Evolutionary conservation across 2,797 vertebrate species (phyloP), one percentile per base, ranked within the genome.

Genomic region (Periophthalmus magnuspinnatus): DNA sequence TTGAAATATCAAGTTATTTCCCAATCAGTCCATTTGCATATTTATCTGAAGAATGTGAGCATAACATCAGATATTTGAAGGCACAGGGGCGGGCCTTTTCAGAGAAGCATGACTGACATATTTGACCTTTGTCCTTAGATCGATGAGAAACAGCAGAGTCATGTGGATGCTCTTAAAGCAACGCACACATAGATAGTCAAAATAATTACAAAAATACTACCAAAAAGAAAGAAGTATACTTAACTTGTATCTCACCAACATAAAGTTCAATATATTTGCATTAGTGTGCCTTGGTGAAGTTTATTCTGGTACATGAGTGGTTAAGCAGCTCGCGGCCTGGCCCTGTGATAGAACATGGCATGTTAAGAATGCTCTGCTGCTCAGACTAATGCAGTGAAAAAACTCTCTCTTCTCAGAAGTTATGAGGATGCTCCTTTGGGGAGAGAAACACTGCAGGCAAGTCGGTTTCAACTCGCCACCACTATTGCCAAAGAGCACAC

Each of bases 311-410:
- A 54, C 71, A 28, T n/a, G 47, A 61, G 72, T 58, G 71, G 79
- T 85, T 81, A 76, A 84, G 74, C 45, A 50, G 55, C 54, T 61
- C 0, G 48, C 58, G 71, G 72, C 77, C 70, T 52, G 76, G 64
- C 76, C 69, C 86, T 45, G 41, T 85, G 79, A 89, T 85, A 78
- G 81, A 76, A 72, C 81, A 64, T 61, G 82, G 89, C 82, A 91
- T 91, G 85, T 81, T 66, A 90, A 81, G 86, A 91, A 91, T 91
- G 90, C 88, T 77, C 59, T 41, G 56, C 61, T 36, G 60, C 89
- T 91, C 89, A 87, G 85, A 89, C 84, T 83, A 68, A 33, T 87
- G 84, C 86, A 83, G 77, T 17, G n/a, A 70, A 82, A 70, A 79
- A 86, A 81, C 72, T 77, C 80, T 77, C 54, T 58, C 73, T 70